Base-by-base conservation (phyloP, 2,113 vertebrate genomes). In the Tachysurus vachellii region DNA sequence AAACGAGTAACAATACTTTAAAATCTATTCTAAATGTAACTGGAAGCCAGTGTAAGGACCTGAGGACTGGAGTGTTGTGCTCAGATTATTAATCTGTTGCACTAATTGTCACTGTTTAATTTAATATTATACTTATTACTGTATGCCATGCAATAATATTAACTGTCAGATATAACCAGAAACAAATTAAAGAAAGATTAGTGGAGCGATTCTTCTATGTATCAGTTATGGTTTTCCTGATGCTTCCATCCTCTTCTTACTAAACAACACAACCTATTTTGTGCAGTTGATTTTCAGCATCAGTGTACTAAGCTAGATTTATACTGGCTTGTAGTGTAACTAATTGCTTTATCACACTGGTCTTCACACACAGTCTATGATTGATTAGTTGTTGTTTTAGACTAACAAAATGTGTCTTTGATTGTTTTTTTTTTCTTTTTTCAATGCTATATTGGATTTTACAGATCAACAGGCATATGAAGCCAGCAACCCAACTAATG, bases 381-480 rank as follows among this genome's bases (percentile, higher is more conserved):
- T 3, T 56, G 7, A 56, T 31, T 36, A 6, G 1, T 79, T 61
- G 1, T 21, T 71, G 11, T 44, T 50, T 50, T 50, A 84, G 6
- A 57, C n/a, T 26, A 36, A 68, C 8, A 26, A 81, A 85, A 47
- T 83, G 7, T 12, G 4, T 50, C 50, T 16, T 13, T 68, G 0
- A 21, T 57, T 21, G 17, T 16, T 19, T 70, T n/a, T 12, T 13
- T 13, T n/a, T 47, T 19, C 70, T 26, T 80, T 6, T 68, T 81
- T 50, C 13, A 64, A 76, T 66, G 26, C 50, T 31, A 50, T 83
- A 76, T 31, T 87, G 93, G 95, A 13, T 82, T n/a, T 97, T 96
- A 75, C 94, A 98, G 96, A 93, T 90, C 93, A 93, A 83, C 92
- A 93, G 86, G 86, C 94, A 84, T 92, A 89, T 68, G 56, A 86